These are phyloP conservation scores for Meteorus colon DNA, from an alignment of 2,888 invertebrate genomes.

Conservation along the genomic window DNA sequence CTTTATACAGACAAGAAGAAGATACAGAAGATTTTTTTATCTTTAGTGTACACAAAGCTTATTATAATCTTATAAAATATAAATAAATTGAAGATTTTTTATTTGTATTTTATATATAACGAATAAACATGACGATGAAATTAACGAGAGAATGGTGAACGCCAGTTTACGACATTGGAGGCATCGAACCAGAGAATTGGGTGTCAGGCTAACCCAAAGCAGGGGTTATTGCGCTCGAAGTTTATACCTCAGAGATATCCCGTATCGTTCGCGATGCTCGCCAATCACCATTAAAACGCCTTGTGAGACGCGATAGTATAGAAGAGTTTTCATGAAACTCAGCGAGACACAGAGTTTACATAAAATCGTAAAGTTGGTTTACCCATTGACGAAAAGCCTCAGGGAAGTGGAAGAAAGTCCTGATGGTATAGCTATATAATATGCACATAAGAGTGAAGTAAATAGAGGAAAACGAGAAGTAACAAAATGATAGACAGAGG, in stretches of 20 bases:
- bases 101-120: slow-evolving; percentile 22
- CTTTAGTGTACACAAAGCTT: not conserved
- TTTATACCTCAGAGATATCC: slow-evolving; percentile 60
- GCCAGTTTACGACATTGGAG: slow-evolving; percentile 55
- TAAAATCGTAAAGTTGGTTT: slow-evolving; percentile 71
- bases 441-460: slow-evolving; percentile 20
- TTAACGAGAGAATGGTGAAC: slow-evolving; percentile 25
- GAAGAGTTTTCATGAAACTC: slow-evolving; percentile 31
- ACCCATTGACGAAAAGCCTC: slow-evolving; percentile 58
- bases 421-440: slow-evolving; percentile 23
- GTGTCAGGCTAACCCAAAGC: slow-evolving; percentile 62
- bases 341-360: slow-evolving; percentile 70
- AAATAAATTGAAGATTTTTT: slow-evolving; percentile 4
- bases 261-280: slow-evolving; percentile 55
- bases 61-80: not conserved
- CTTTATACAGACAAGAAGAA: too few relatives aligned
- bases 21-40: not conserved
- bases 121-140: slow-evolving; percentile 29
- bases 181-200: slow-evolving; percentile 62
- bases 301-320: slow-evolving; percentile 32
- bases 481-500: not conserved
- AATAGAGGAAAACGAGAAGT: slow-evolving; percentile 41
- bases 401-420: slow-evolving; percentile 40
- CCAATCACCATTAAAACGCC: slow-evolving; percentile 72
- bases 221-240: slow-evolving; percentile 45